Percentiles rank a stretch among this genome's conserved stretches.
These are phyloP conservation scores for Falcunculus frontatus DNA, from an alignment of 2,113 vertebrate genomes.

Conservation along the genomic window DNA sequence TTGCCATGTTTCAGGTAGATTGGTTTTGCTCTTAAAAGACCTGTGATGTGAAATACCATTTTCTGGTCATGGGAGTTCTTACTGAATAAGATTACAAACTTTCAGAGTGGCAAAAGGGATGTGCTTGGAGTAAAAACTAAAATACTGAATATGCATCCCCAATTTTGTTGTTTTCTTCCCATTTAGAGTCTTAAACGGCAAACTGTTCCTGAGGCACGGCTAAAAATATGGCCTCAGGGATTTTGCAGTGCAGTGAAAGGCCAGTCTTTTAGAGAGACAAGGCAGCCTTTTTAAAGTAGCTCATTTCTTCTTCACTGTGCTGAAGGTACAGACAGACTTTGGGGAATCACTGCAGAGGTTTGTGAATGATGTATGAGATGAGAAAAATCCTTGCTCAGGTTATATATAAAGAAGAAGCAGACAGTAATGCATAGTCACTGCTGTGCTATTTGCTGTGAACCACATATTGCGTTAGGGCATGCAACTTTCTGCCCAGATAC, in stretches of 20 bases:
- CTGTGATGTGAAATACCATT: not conserved
- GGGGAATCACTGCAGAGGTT: constrained; percentile 10
- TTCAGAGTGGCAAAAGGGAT: not conserved
- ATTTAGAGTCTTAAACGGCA: not conserved
- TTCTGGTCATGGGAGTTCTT: not conserved
- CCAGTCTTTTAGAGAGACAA: not conserved
- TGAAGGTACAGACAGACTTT: not conserved
- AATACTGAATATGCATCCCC: not conserved
- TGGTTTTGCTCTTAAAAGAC: not conserved
- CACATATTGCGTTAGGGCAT: not conserved
- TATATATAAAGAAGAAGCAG: not conserved
- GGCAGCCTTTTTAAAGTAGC: not conserved
- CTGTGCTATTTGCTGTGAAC: constrained; percentile 12
- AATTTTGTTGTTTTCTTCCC: not conserved
- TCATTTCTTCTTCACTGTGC: not conserved
- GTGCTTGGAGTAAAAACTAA: not conserved
- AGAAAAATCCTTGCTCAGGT: constrained; percentile 6
- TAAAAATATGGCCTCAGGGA: not conserved
- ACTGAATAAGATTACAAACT: not conserved
- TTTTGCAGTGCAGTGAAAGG: not conserved
- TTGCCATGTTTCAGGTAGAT: not conserved
- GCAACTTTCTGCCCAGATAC: constrained; percentile 17
- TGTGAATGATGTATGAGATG: constrained; percentile 34
- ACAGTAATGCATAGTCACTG: not conserved
- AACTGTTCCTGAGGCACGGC: not conserved